Base-by-base conservation (phyloP, 2,113 vertebrate species). In the Mesitornis unicolor region DNA sequence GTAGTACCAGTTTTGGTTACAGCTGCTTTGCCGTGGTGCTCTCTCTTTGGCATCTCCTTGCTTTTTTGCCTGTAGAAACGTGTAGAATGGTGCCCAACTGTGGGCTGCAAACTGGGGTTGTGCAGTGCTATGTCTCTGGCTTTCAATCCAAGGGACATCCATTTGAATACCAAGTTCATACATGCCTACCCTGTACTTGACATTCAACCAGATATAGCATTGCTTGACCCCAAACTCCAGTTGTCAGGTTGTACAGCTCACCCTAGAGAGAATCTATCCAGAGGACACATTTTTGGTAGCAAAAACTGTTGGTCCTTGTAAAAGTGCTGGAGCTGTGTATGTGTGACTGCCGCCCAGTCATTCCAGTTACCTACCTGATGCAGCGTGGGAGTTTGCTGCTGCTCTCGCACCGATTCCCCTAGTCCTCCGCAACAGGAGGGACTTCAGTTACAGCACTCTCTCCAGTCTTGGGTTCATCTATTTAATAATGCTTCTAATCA, bases 401-500 rank as follows among this genome's bases (percentile, higher is more conserved):
- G 81, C 56, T 38, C 50, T 38, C 28, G 42, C 47, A n/a, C 16
- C 1, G 4, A 4, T 54, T 77, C 35, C 36, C 7, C 11, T n/a
- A 35, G 19, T 29, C 33, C 51, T 36, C 22, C 83, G 56, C 50
- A 65, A 15, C 69, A 84, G 60, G 42, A 45, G 70, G 53, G 45
- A 7, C 38, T 42, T 43, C 5, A 76, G 57, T 40, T 83, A 43
- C 1, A 6, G 76, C 31, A 21, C 11, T 71, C 51, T 25, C 89
- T 45, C 36, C 76, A 7, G 10, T 69, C 16, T 22, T 86, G 67
- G 76, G 56, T 84, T 95, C 83, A 57, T 86, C 90, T 87, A 5
- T 92, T 95, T 91, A 89, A 81, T 96, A 85, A 83, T 68, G 68
- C 54, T 96, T 45, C 89, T 87, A 78, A 94, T 96, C 95, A 95